phyloP scores from a whole-genome alignment of 1,140 invertebrate genomes.

The Drosophila cardini region DNA sequence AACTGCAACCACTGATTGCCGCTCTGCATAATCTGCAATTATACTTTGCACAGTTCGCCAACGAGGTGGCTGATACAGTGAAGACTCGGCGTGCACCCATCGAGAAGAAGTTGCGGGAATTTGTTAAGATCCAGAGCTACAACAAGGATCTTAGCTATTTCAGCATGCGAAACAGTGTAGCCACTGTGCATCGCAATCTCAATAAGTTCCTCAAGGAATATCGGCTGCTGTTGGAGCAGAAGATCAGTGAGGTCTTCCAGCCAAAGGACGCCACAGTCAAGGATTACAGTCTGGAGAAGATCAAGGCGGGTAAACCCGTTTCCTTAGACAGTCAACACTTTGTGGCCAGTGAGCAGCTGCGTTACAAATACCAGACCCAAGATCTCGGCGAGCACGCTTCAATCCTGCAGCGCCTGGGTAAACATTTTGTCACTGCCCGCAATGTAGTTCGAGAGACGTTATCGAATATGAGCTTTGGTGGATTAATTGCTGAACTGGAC shows the following conservation, averaged over 20 bases:
- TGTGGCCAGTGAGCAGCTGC: constrained; percentile 62
- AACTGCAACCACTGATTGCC: constrained; percentile 85
- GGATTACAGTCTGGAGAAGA: constrained; percentile 73
- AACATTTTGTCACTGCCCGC: constrained; percentile 87
- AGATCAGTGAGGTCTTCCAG: constrained; percentile 80
- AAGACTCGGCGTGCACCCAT: constrained; percentile 90
- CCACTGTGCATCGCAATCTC: constrained; percentile 94
- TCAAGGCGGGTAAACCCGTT: constrained; percentile 51
- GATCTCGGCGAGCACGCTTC: constrained; percentile 27
- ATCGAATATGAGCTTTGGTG: constrained; percentile 86
- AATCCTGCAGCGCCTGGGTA: constrained; percentile 68
- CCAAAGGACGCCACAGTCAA: constrained; percentile 77
- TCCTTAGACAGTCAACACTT: constrained; percentile 69
- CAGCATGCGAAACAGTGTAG: constrained; percentile 94
- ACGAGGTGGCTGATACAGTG: constrained; percentile 88
- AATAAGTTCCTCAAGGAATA: constrained; percentile 95
- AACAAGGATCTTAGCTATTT: constrained; percentile 97
- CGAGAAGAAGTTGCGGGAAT: constrained; percentile 96
- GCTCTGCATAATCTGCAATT: constrained; percentile 94
- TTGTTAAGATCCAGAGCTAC: constrained; percentile 98
- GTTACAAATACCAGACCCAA: constrained; percentile 44
- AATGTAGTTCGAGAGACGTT: constrained; percentile 88
- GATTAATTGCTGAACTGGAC: constrained; percentile 87
- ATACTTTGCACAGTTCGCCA: constrained; percentile 93
- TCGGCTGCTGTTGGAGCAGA: constrained; percentile 85